Evolutionary conservation across 2,113 vertebrate species (phyloP).

Genomic region (Thalassarche chlororhynchos): DNA sequence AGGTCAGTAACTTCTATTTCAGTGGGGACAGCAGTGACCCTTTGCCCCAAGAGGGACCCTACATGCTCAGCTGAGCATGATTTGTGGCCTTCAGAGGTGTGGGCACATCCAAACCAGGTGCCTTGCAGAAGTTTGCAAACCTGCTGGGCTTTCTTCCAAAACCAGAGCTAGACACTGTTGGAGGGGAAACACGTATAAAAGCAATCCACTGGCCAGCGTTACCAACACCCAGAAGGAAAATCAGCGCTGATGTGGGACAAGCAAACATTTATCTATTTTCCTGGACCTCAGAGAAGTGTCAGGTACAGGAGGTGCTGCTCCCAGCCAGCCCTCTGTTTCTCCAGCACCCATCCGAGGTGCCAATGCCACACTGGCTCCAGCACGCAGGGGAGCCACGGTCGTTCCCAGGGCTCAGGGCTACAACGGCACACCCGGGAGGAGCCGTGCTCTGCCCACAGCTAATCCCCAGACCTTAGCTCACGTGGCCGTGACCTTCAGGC

Average conservation of each 20-base stretch:
- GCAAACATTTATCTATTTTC: neutral
- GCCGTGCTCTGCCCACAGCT: neutral
- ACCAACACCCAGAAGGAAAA: neutral
- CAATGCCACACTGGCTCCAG: rapidly evolving
- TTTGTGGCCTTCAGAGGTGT: neutral
- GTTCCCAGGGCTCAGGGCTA: neutral
- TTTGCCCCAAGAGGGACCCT: neutral
- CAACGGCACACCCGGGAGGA: neutral
- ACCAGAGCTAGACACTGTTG: neutral
- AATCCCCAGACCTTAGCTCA: neutral
- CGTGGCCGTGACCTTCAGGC: neutral
- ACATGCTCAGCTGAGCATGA: neutral
- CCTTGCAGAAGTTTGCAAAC: neutral
- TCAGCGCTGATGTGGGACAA: neutral
- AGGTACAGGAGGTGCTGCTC: neutral
- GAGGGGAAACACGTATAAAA: neutral
- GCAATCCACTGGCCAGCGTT: neutral
- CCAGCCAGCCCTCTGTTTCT: neutral
- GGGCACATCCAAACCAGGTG: neutral
- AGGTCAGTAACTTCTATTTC: neutral
- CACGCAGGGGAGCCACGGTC: rapidly evolving
- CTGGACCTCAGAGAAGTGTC: neutral
- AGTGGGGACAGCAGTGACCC: neutral
- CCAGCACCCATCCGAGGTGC: neutral
- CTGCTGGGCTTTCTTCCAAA: neutral